Conservation (phyloP, 1,140 invertebrate species). For the Pseudomyrmex cubaensis region DNA sequence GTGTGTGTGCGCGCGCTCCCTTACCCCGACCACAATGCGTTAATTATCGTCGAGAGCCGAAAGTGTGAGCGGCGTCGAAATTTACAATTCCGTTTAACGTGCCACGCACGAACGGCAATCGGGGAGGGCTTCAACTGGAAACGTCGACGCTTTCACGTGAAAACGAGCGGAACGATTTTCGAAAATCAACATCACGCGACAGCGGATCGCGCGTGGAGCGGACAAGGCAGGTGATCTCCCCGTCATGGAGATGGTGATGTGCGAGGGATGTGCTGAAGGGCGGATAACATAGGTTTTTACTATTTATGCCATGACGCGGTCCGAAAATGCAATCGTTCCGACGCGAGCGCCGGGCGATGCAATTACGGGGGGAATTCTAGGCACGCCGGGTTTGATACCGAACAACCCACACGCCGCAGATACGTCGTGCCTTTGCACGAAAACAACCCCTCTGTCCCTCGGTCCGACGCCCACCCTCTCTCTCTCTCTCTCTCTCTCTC, state of each 20-base stretch:
- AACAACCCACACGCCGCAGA: slow-evolving; percentile 66
- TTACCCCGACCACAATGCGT: slow-evolving; percentile 48
- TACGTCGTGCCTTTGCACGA: slow-evolving; percentile 71
- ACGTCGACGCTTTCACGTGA: slow-evolving; percentile 51
- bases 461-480: slow-evolving; percentile 30
- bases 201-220: slow-evolving; percentile 12
- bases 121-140: not conserved
- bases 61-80: slow-evolving; percentile 56
- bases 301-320: slow-evolving; percentile 76
- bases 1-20: not conserved
- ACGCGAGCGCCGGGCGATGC: slow-evolving; percentile 77
- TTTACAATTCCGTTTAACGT: slow-evolving; percentile 62
- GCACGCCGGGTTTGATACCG: slow-evolving; percentile 80
- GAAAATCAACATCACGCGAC: slow-evolving; percentile 49
- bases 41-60: slow-evolving; percentile 47
- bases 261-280: slow-evolving; percentile 3
- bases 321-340: slow-evolving; percentile 82
- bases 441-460: slow-evolving; percentile 73
- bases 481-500: too few species aligned
- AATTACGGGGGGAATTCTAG: slow-evolving; percentile 83
- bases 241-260: slow-evolving; percentile 8
- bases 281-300: slow-evolving; percentile 67
- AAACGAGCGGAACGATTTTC: slow-evolving; percentile 59
- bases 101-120: slow-evolving; percentile 35
- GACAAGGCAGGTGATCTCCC: slow-evolving; percentile 31